Conservation (phyloP, 2,797 vertebrate species). For the Astyanax mexicanus region DNA sequence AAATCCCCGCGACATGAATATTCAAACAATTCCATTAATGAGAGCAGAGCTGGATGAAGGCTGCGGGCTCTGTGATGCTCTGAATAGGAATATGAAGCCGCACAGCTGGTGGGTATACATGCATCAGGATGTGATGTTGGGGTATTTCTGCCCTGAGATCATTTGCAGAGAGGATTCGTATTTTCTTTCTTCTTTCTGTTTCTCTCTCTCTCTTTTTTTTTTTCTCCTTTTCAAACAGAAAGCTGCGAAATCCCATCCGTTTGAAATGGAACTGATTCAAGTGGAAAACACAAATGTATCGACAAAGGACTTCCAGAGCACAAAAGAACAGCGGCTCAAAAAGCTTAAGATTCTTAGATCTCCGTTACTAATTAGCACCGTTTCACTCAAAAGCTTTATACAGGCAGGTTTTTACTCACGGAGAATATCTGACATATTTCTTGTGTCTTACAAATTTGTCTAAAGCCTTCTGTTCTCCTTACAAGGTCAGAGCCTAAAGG, state of each 20-base stretch:
- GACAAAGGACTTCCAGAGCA: constrained; percentile 34
- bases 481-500: not conserved
- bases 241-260: constrained; percentile 41
- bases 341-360: constrained; percentile 39
- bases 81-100: constrained; percentile 48
- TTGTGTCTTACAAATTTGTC: constrained; percentile 15
- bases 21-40: constrained; percentile 59
- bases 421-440: constrained; percentile 5
- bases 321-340: constrained; percentile 38
- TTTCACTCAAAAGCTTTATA: constrained; percentile 36
- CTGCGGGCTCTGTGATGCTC: constrained; percentile 49
- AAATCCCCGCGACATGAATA: constrained; percentile 53
- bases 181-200: constrained; percentile 20
- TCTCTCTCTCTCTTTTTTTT: constrained; percentile 7
- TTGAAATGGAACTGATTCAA: constrained; percentile 51
- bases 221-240: not conserved
- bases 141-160: constrained; percentile 52
- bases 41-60: constrained; percentile 55
- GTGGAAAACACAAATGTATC: constrained; percentile 45
- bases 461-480: constrained; percentile 24
- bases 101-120: constrained; percentile 53
- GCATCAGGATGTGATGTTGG: constrained; percentile 55
- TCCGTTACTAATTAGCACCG: constrained; percentile 48
- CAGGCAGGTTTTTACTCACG: constrained; percentile 23
- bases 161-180: constrained; percentile 36